Conservation (phyloP, 2,888 invertebrate genomes). For the Eupithecia abbreviata region DNA sequence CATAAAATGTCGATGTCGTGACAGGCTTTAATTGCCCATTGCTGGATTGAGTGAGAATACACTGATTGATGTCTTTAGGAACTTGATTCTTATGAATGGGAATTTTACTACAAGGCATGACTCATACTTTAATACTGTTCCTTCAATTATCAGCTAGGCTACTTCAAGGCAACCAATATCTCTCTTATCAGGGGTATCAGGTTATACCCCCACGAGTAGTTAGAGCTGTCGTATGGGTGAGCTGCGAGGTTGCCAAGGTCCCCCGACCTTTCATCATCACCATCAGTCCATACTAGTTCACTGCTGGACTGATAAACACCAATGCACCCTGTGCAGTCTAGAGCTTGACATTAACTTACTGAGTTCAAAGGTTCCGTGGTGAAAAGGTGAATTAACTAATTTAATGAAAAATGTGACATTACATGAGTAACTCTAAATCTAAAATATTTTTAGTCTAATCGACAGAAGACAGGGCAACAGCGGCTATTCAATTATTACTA, state of each 20-base stretch:
- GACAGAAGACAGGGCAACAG: background rate
- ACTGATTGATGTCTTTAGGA: conserved; percentile 12
- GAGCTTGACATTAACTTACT: background rate
- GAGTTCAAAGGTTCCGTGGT: background rate
- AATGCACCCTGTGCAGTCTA: background rate
- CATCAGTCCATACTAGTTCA: background rate
- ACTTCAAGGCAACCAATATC: background rate
- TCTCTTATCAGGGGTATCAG: background rate
- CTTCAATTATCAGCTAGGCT: background rate
- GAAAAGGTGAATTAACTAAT: background rate
- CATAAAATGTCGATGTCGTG: conserved; percentile 7
- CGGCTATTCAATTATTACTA: conserved; percentile 33
- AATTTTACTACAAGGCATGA: background rate
- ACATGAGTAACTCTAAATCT: background rate
- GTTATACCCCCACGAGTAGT: background rate
- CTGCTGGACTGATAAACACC: background rate
- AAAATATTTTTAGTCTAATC: background rate
- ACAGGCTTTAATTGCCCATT: background rate
- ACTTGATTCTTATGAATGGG: conserved; percentile 4
- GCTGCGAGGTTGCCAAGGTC: background rate
- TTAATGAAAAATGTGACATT: background rate
- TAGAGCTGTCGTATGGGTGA: background rate
- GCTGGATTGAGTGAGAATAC: background rate
- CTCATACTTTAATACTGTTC: background rate
- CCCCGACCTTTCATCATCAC: background rate